Conservation (phyloP, 2,888 invertebrate genomes). For the Entomobrya multifasciata region DNA sequence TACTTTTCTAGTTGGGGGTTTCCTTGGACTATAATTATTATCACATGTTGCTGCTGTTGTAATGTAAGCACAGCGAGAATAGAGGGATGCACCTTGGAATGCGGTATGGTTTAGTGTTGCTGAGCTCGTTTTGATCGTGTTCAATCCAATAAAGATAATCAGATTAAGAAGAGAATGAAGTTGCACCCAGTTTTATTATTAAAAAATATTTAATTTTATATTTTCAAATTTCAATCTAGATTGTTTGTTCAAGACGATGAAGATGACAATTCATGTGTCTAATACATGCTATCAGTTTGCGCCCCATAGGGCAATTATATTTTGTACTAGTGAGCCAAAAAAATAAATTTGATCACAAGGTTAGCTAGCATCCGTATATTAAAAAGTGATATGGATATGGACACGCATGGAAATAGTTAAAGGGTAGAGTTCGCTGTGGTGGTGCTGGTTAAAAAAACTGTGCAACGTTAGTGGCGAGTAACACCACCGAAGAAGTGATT, state of each 20-base stretch:
- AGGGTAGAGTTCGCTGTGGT: neutral
- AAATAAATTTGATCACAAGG: neutral
- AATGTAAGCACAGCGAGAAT: neutral
- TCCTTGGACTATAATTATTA: neutral
- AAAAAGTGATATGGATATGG: neutral
- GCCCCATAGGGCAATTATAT: neutral
- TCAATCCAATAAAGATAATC: slow-evolving; percentile 50
- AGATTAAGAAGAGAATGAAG: slow-evolving; percentile 23
- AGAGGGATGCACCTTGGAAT: slow-evolving; percentile 13
- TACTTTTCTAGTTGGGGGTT: neutral
- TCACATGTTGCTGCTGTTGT: neutral
- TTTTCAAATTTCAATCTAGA: slow-evolving; percentile 47
- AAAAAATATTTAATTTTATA: slow-evolving; percentile 42
- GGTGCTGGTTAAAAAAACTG: neutral
- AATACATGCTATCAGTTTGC: slow-evolving; percentile 7
- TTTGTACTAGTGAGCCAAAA: slow-evolving; percentile 32
- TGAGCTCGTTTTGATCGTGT: slow-evolving; percentile 59
- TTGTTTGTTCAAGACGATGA: neutral
- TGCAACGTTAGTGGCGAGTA: slow-evolving; percentile 24
- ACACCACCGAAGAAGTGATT: slow-evolving; percentile 28
- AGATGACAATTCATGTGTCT: neutral
- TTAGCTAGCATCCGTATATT: too few relatives aligned
- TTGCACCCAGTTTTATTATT: slow-evolving; percentile 26
- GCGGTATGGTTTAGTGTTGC: neutral
- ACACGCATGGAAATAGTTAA: slow-evolving; percentile 24